A percentile compares a stretch with the other conserved stretches of the same genome.
Evolutionary conservation across 2,888 invertebrate species (phyloP).

Genomic region (Drosophila cognata): DNA sequence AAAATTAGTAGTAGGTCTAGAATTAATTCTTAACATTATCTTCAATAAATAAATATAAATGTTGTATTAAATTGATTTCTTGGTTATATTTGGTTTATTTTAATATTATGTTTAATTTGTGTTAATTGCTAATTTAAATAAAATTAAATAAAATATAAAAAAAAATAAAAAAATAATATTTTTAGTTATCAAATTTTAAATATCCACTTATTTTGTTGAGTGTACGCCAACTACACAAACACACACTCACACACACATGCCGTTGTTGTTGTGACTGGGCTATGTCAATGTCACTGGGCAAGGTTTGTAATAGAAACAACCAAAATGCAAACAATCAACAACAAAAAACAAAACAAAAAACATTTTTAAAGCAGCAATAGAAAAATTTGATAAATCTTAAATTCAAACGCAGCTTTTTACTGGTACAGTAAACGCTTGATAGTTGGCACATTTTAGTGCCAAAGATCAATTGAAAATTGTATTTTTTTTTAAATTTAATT

Average conservation of each 20-base stretch:
- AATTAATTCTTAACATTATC: not conserved
- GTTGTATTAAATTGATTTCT: not conserved
- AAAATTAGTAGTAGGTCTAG: not conserved
- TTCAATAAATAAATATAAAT: not conserved
- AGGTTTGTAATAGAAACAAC: slow-evolving; percentile 36
- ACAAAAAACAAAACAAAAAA: slow-evolving; percentile 10
- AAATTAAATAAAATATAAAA: not conserved
- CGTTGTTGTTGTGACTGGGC: slow-evolving; percentile 8
- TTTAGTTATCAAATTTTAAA: not conserved
- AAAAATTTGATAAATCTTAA: slow-evolving; percentile 1
- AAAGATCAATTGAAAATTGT: not conserved
- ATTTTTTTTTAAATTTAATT: not conserved
- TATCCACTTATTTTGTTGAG: not conserved
- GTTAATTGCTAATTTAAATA: not conserved
- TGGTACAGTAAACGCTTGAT: not conserved
- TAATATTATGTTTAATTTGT: not conserved
- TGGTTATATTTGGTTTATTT: not conserved
- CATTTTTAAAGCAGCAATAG: not conserved
- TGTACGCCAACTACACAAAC: not conserved
- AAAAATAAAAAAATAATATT: not conserved
- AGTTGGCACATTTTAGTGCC: not conserved
- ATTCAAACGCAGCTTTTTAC: slow-evolving; percentile 2
- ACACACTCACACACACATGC: not conserved
- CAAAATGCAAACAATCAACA: slow-evolving; percentile 15
- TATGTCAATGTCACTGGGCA: slow-evolving; percentile 53